Evolutionary conservation across 2,113 vertebrate genomes (phyloP).

Genomic region (Furnarius figulus): DNA sequence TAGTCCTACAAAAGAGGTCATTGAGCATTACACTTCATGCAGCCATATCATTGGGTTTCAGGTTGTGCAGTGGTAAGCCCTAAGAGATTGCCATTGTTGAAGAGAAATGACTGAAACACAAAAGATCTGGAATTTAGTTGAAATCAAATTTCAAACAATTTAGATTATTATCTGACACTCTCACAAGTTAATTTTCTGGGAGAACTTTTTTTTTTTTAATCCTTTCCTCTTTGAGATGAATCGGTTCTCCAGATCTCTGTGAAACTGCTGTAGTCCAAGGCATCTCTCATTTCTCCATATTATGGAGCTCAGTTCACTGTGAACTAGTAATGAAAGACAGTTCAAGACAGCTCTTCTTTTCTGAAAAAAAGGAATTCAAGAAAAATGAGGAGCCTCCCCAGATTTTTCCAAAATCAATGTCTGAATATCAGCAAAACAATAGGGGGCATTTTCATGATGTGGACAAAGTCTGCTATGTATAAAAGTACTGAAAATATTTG

Average conservation of each 20-base stretch:
- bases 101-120: conserved; percentile 19
- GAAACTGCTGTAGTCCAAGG: neutral
- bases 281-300: neutral
- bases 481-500: neutral
- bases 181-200: neutral
- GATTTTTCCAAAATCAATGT: neutral
- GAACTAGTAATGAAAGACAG: neutral
- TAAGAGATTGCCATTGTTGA: conserved; percentile 36
- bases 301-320: neutral
- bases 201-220: neutral
- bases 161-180: neutral
- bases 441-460: neutral
- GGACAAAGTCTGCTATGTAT: neutral
- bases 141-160: conserved; percentile 24
- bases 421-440: neutral
- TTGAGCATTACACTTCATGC: conserved; percentile 34
- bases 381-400: neutral
- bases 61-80: conserved; percentile 24
- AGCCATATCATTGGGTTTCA: conserved; percentile 52
- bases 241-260: neutral
- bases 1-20: conserved; percentile 62
- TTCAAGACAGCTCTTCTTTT: neutral
- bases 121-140: conserved; percentile 21
- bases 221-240: neutral
- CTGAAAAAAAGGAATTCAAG: neutral